Percentiles rank a stretch among this genome's conserved stretches.
Conservation (phyloP, 1,140 invertebrate genomes). For the Oncopodura yosiiana region DNA sequence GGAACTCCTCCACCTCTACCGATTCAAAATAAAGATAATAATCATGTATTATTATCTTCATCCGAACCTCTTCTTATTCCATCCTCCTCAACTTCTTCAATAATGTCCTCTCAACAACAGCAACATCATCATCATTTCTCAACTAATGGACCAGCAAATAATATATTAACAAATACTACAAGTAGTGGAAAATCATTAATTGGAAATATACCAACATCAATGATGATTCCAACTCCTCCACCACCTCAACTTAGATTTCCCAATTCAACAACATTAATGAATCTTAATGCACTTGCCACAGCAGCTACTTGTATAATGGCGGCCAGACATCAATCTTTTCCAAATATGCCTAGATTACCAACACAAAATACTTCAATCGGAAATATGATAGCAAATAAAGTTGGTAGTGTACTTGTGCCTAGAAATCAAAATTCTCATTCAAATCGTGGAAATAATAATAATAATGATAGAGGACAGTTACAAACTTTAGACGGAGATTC, state of each 20-base stretch:
- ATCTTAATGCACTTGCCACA: slow-evolving; percentile 21
- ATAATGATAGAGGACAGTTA: slow-evolving; percentile 1
- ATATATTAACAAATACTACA: not conserved
- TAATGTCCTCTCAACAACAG: not conserved
- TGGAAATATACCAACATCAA: slow-evolving; percentile 35
- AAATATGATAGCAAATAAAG: slow-evolving; percentile 9
- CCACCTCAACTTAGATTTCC: slow-evolving; percentile 18
- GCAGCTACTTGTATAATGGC: slow-evolving; percentile 27
- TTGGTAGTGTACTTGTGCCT: slow-evolving; percentile 23
- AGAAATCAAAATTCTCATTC: slow-evolving; percentile 26
- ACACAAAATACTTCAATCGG: not conserved
- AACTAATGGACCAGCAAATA: not conserved
- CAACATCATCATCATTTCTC: not conserved
- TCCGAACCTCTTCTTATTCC: no score
- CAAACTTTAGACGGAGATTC: slow-evolving; percentile 46
- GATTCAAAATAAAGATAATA: slow-evolving; percentile 21
- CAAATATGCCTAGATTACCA: not conserved
- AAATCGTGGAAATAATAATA: not conserved
- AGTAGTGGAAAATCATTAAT: slow-evolving; percentile 9
- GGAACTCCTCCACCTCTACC: slow-evolving; percentile 32
- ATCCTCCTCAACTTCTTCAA: not conserved
- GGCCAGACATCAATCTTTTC: slow-evolving; percentile 19
- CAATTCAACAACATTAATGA: slow-evolving; percentile 4
- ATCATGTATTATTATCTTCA: not conserved
- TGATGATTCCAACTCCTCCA: slow-evolving; percentile 32